phyloP scores from a whole-genome alignment of 2,888 invertebrate species.

The Clostera curtula region DNA sequence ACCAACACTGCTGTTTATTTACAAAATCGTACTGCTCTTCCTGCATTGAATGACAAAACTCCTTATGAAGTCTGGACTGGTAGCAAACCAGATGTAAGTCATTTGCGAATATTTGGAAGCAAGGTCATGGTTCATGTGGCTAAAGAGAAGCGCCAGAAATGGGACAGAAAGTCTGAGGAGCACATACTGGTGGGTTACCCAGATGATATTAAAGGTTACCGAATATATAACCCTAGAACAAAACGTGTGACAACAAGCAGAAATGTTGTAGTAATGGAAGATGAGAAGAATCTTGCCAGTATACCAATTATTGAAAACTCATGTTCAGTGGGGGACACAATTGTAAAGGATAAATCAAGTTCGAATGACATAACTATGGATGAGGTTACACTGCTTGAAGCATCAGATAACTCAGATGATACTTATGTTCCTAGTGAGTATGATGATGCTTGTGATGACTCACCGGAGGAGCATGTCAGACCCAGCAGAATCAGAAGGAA shows the following conservation, averaged over 20 bases:
- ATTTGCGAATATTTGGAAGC: conserved; percentile 5
- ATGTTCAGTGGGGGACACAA: neutral
- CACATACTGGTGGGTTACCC: conserved; percentile 3
- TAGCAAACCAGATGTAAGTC: conserved; percentile 2
- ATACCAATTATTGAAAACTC: conserved; percentile 1
- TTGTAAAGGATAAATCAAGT: neutral
- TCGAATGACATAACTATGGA: too few species aligned
- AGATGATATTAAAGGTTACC: conserved; percentile 6
- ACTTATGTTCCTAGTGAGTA: too few species aligned
- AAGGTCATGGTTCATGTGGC: conserved; percentile 3
- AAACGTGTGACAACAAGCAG: conserved; percentile 6
- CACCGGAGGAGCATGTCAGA: too few species aligned
- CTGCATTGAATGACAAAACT: neutral
- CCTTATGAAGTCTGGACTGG: conserved; percentile 3
- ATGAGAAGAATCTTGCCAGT: neutral
- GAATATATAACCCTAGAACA: conserved; percentile 3
- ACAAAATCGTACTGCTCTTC: conserved; percentile 1
- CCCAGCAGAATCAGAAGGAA: too few species aligned
- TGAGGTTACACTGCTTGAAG: too few species aligned
- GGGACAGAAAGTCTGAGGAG: conserved; percentile 3
- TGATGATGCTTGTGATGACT: too few species aligned
- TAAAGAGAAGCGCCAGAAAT: conserved; percentile 5
- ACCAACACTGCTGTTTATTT: conserved; percentile 6
- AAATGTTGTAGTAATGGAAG: conserved; percentile 7
- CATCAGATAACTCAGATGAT: too few species aligned